phyloP scores from a whole-genome alignment of 2,113 vertebrate genomes.

The Protomyctophum bolini region DNA sequence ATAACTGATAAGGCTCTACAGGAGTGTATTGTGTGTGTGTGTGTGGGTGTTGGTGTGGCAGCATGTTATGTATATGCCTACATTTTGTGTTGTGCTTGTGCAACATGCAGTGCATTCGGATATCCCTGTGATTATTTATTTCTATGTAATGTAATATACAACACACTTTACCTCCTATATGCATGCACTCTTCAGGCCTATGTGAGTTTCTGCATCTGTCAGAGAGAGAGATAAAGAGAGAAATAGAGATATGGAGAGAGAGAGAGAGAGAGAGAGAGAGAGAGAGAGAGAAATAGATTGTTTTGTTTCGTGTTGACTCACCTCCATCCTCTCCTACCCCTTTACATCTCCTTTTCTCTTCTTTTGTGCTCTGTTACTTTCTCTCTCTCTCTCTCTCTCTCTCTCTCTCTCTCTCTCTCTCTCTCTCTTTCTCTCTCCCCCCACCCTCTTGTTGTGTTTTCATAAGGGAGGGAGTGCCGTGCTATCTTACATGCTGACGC shows the following conservation, averaged over 20 bases:
- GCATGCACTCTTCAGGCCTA: not conserved
- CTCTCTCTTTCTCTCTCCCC: not conserved
- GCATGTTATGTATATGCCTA: not conserved
- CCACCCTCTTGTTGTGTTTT: slow-evolving; percentile 6
- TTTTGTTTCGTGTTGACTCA: not conserved
- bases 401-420: not conserved
- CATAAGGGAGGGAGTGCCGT: slow-evolving; percentile 2
- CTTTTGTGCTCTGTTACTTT: not conserved
- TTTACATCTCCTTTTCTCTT: too few species aligned
- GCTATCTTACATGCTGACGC: not conserved
- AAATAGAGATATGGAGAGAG: too few species aligned
- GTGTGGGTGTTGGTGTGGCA: not conserved
- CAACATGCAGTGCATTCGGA: not conserved
- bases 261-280: too few species aligned
- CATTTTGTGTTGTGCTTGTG: not conserved
- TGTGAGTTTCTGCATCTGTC: too few species aligned
- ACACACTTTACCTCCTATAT: not conserved
- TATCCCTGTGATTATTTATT: too few species aligned
- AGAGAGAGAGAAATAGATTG: too few species aligned
- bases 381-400: not conserved
- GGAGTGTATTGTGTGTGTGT: not conserved
- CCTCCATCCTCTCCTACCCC: too few species aligned
- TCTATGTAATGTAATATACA: too few species aligned
- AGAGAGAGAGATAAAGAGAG: too few species aligned
- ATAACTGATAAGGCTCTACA: not conserved